Evolutionary conservation across 2,113 vertebrate species (phyloP).

Genomic region (Craseonycteris thonglongyai): DNA sequence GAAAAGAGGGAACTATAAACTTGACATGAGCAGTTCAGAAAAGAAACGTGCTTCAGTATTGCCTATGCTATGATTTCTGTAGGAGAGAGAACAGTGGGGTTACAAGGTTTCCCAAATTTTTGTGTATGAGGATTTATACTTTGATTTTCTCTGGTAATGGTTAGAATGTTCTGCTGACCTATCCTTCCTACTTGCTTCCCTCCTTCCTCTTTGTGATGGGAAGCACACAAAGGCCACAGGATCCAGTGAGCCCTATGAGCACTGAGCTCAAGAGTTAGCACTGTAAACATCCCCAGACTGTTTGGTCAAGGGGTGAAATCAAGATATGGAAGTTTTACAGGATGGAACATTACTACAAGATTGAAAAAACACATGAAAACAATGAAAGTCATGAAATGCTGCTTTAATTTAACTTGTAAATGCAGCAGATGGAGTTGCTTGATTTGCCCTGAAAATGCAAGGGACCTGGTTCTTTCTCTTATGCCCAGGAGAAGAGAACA

Average conservation of each 20-base stretch:
- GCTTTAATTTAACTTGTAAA: neutral
- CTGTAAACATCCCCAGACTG: neutral
- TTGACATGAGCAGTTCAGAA: neutral
- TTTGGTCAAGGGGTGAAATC: neutral
- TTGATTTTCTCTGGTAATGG: neutral
- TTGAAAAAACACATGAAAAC: neutral
- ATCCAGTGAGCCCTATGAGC: neutral
- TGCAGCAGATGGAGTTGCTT: neutral
- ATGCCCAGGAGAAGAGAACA: neutral
- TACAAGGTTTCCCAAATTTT: neutral
- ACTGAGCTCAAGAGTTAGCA: neutral
- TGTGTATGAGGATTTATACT: accelerated
- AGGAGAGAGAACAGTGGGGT: neutral
- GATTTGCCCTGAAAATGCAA: neutral
- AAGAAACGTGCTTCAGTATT: neutral
- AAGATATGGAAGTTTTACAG: neutral
- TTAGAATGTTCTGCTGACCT: neutral
- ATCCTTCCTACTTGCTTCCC: neutral
- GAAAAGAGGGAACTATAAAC: neutral
- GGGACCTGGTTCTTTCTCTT: neutral
- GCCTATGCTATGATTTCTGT: accelerated
- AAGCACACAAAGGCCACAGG: neutral
- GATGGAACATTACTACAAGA: neutral
- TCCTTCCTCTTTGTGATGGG: neutral
- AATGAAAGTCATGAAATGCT: neutral